Conservation (phyloP, 1,140 invertebrate genomes). For the Drosophila sulfurigaster region DNA sequence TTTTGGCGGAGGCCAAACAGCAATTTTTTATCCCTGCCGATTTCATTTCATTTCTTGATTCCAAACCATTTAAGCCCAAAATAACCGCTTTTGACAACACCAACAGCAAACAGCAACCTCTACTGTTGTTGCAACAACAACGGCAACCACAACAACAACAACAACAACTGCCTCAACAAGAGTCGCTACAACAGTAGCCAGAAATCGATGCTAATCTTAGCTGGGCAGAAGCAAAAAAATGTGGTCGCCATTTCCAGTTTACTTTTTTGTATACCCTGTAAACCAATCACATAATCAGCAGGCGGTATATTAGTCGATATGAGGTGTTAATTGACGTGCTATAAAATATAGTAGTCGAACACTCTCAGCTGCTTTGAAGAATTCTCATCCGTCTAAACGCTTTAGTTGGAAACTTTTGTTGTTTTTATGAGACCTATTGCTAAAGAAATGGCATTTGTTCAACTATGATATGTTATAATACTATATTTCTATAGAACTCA, state of each 20-base stretch:
- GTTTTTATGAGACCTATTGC: too few species aligned
- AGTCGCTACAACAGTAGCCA: conserved; percentile 69
- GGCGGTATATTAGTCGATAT: background rate
- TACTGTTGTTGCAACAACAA: conserved; percentile 7
- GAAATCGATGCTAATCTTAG: conserved; percentile 80
- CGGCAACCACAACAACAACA: conserved; percentile 13
- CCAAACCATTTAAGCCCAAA: conserved; percentile 71
- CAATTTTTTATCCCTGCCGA: conserved; percentile 49
- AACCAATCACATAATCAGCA: background rate
- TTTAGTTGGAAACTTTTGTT: too few species aligned
- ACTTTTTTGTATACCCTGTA: conserved; percentile 46
- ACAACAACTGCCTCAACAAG: conserved; percentile 38
- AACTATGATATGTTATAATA: too few species aligned
- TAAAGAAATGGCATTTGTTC: too few species aligned
- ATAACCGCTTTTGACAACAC: conserved; percentile 72
- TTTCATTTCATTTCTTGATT: conserved; percentile 74
- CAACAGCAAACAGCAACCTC: conserved; percentile 40
- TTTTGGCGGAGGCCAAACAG: conserved; percentile 47
- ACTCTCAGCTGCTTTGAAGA: too few species aligned
- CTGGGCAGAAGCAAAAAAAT: conserved; percentile 57
- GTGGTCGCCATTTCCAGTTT: conserved; percentile 54
- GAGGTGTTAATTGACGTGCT: background rate
- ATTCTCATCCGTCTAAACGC: too few species aligned
- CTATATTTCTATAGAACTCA: too few species aligned
- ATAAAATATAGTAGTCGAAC: too few species aligned